Conservation (phyloP, 2,113 vertebrate genomes). For the Corythornis cristatus region DNA sequence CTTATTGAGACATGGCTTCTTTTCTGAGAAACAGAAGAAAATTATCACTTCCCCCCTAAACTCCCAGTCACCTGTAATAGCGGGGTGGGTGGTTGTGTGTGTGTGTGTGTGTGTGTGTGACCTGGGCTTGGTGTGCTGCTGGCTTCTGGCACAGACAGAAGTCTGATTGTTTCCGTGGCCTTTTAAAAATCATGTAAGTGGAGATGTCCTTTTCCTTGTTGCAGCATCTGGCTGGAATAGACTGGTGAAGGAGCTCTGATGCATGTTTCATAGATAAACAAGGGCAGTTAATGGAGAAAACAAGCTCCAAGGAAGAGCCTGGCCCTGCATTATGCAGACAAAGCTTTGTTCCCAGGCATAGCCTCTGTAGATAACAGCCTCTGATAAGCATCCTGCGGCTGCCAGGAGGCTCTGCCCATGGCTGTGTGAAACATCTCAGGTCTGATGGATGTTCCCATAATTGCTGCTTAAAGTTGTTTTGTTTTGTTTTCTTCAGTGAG, state of each 20-base stretch:
- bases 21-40: neutral
- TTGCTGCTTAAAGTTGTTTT: neutral
- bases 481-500: neutral
- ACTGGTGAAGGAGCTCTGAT: neutral
- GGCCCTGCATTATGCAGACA: neutral
- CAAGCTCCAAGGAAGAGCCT: neutral
- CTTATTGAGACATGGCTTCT: fast-evolving
- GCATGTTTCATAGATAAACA: neutral
- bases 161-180: neutral
- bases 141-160: neutral
- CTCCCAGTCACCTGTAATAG: neutral
- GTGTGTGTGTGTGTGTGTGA: too few relatives aligned
- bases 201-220: conserved; percentile 30
- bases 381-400: neutral
- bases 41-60: neutral
- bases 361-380: neutral
- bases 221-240: neutral
- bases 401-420: neutral
- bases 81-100: too few relatives aligned
- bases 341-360: neutral
- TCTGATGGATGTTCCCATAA: neutral
- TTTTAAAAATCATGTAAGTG: neutral
- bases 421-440: neutral
- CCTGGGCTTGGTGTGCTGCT: neutral
- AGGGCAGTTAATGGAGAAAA: neutral